Evolutionary conservation across 2,113 vertebrate genomes (phyloP).

Genomic region (Ploceus nigricollis): DNA sequence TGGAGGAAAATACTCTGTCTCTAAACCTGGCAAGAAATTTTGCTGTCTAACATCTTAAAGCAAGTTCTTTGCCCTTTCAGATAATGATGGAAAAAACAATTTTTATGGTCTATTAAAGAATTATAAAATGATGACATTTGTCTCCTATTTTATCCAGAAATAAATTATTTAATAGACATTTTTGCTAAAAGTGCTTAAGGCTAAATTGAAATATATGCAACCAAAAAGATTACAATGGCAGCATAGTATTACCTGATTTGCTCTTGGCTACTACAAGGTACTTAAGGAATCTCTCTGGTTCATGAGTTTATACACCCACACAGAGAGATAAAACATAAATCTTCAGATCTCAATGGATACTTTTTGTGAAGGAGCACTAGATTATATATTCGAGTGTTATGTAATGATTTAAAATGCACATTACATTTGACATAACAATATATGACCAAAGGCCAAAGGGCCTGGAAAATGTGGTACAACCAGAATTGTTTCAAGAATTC

Average conservation of each 20-base stretch:
- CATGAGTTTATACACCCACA: background rate
- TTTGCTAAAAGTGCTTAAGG: background rate
- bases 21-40: background rate
- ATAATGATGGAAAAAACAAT: background rate
- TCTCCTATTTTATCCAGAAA: background rate
- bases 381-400: background rate
- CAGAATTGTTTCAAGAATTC: background rate
- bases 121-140: background rate
- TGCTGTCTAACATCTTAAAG: background rate
- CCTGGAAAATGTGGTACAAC: background rate
- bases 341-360: background rate
- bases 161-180: background rate
- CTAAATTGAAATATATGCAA: background rate
- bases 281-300: background rate
- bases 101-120: background rate
- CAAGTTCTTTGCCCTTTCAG: background rate
- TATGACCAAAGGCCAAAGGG: background rate
- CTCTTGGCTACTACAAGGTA: background rate
- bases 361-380: background rate
- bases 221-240: background rate
- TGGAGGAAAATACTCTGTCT: background rate
- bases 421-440: background rate
- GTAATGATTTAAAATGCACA: background rate
- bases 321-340: background rate
- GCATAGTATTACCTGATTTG: background rate